Base-by-base conservation (phyloP, 2,797 vertebrate genomes). In the Meda fulgida region DNA sequence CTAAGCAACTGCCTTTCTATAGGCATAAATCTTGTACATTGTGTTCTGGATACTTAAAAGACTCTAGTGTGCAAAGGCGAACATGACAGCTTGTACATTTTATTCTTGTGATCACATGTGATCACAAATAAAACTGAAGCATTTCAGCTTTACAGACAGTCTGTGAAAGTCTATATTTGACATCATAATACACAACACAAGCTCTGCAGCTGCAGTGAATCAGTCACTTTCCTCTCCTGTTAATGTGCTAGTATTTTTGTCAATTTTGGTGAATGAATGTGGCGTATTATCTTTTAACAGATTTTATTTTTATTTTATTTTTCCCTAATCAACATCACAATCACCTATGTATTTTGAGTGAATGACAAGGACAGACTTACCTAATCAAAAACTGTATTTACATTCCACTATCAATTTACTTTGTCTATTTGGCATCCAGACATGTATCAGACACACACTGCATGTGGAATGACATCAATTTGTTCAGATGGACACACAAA, bases 381-480 rank as follows among this genome's bases (percentile, higher is more conserved):
- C 65, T 78, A 29, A 89, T 46, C 76, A 79, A 80, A 55, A 21
- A 63, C 26, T 63, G 26, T 29, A 65, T 79, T 65, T 78, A 69
- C 58, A 29, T 83, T 8, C 36, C 48, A 4, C 34, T 48, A 55
- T 55, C 72, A 67, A 67, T 84, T 58, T 84, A 31, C 65, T 78
- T 43, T 13, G 13, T 82, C 69, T 51, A 38, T 78, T 80, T 60
- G 73, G 46, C 40, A 63, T 66, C 55, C 43, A 36, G 72, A 31
- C 34, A 31, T 58, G 16, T 60, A 81, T 43, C 18, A 81, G 18
- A 63, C 60, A 72, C 26, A 51, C 58, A 34, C 31, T 29, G 58
- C 77, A 67, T 60, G 69, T 82, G 81, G 69, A 81, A 66, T 70
- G n/a, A 72, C 83, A 83, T 82, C 82, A 85, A 79, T 87, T 80